phyloP scores from a whole-genome alignment of 1,140 invertebrate genomes.

The Papilio polyxenes region DNA sequence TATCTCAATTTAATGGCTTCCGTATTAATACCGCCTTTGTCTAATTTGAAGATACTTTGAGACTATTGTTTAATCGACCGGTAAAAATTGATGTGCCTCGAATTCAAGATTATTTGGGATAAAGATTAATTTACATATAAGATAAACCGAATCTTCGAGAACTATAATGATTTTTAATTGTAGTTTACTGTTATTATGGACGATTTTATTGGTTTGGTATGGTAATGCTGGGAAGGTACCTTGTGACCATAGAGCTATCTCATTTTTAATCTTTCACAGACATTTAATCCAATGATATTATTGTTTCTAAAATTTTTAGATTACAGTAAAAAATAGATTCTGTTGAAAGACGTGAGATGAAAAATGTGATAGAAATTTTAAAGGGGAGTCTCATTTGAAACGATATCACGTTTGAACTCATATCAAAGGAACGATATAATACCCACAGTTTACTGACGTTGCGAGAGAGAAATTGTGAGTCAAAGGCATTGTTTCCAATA shows the following conservation, averaged over 20 bases:
- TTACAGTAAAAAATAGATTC: neutral
- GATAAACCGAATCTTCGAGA: conserved; percentile 2
- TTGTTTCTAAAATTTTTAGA: neutral
- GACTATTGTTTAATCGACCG: conserved; percentile 71
- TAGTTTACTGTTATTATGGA: conserved; percentile 2
- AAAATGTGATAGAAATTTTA: conserved; percentile 45
- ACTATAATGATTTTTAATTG: conserved; percentile 10
- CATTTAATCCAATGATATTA: neutral
- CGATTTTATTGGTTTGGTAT: conserved; percentile 2
- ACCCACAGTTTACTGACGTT: conserved; percentile 54
- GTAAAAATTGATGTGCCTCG: conserved; percentile 67
- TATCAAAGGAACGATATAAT: conserved; percentile 73
- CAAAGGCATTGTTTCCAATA: conserved; percentile 78
- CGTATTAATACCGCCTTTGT: conserved; percentile 79
- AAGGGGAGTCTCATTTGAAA: conserved; percentile 57
- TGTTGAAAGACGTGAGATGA: conserved; percentile 22
- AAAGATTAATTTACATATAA: conserved; percentile 26
- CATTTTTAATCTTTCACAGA: neutral
- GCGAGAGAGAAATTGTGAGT: conserved; percentile 68
- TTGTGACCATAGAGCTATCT: neutral
- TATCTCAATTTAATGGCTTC: conserved; percentile 80
- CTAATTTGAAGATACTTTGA: conserved; percentile 74
- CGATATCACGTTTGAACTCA: conserved; percentile 68
- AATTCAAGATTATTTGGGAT: conserved; percentile 41
- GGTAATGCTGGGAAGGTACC: neutral